Evolutionary conservation across 2,113 vertebrate species (phyloP), one percentile per base, ranked within the genome.

Genomic region (Mustela lutreola): DNA sequence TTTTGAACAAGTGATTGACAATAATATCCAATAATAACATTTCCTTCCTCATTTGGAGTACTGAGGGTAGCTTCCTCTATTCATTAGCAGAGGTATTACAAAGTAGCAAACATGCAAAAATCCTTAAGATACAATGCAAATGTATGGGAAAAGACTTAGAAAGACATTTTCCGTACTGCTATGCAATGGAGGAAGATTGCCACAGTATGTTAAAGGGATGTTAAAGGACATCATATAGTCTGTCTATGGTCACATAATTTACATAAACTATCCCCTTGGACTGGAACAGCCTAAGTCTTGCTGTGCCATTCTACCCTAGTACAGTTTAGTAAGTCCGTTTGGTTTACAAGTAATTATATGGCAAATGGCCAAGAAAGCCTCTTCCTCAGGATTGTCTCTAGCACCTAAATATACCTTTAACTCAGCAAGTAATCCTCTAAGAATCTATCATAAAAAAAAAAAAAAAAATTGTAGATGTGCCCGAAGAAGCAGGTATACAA

Each of bases 51-150:
- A 70, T 79, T 60, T 60, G 39, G 48, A 70, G 11, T 87, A 73
- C 16, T 8, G 22, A 92, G 88, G 56, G 45, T 22, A 62, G 36
- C 28, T 82, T 96, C 76, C 58, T 81, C 56, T 71, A 31, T 92
- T 86, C 45, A 31, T 67, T 70, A 48, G 31, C 11, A 60, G 31
- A 82, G 18, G 45, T 83, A 65, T 65, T 60, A 56, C 28, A 62
- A 81, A 93, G 56, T 45, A 82, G 83, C 11, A 92, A 76, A 45
- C 12, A 56, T 95, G 28, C 39, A 81, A 62, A 95, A 87, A 15
- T 73, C 73, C 45, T 73, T 39, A 53, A 53, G 42, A 82, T 24
- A 39, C 22, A 82, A 81, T 48, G 65, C 33, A 73, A 94, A 58
- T 75, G 31, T 12, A 28, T 45, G 56, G 75, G 56, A 92, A 88